phyloP scores from a whole-genome alignment of 2,888 invertebrate genomes.

The Muschampia plurimacula region DNA sequence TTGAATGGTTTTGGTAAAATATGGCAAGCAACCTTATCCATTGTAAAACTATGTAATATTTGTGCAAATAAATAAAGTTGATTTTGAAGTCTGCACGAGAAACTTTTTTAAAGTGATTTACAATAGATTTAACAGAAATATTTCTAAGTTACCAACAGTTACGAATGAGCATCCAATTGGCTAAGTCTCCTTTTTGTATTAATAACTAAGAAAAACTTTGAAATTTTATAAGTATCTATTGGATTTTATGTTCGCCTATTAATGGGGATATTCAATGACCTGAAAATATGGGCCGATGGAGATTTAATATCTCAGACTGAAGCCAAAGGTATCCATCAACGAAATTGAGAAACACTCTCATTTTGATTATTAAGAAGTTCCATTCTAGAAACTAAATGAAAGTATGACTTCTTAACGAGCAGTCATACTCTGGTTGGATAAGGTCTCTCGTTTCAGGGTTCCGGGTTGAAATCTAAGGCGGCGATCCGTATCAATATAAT shows the following conservation, averaged over 20 bases:
- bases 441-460: no score
- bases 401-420: background rate
- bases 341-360: slow-evolving; percentile 22
- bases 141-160: background rate
- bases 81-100: no score
- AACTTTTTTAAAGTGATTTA: no score
- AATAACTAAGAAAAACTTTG: background rate
- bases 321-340: slow-evolving; percentile 29
- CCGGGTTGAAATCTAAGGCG: no score
- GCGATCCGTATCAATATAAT: no score
- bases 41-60: no score
- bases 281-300: slow-evolving; percentile 27
- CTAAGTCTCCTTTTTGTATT: background rate
- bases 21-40: no score
- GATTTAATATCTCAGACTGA: slow-evolving; percentile 33
- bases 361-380: slow-evolving; percentile 11
- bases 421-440: background rate
- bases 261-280: slow-evolving; percentile 22
- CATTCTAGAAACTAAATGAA: slow-evolving; percentile 15
- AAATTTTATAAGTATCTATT: background rate
- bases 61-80: no score
- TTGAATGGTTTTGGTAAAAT: no score
- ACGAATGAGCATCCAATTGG: background rate
- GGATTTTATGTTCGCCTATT: slow-evolving; percentile 15
- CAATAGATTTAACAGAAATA: no score